Evolutionary conservation across 2,888 invertebrate species (phyloP), one percentile per base, ranked within the genome.

Genomic region (Meiosimyza decipiens): DNA sequence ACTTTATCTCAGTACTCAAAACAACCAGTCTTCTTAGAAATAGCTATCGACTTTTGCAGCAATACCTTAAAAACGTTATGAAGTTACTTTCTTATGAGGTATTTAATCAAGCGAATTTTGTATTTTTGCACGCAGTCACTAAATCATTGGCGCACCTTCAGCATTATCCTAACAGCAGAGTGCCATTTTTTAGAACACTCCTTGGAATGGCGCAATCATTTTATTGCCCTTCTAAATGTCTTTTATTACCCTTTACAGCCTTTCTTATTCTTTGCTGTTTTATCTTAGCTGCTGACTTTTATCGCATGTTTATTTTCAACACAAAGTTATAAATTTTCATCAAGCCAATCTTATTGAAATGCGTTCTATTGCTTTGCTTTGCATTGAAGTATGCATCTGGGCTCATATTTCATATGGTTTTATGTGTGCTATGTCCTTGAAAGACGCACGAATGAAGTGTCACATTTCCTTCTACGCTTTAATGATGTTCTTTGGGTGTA

Each of bases 281-380:
- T 40, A 40, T 4, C 22, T 40, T n/a, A 22, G 7, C 62, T 47
- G 13, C 62, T 40, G 40, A 33, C 6, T 18, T 63, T 47, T 16
- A 12, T 47, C 49, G 49, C 18, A n/a, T 47, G 6, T n/a, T 6
- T 47, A 13, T n/a, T 4, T 33, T 62, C 62, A 12, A 63, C 15
- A 18, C 9, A 40, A 47, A 15, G 63, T 47, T 63, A 47, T 63
- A 63, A 63, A 63, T 63, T 63, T 63, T 47, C 63, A 63, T 63
- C 63, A 63, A 63, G 49, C 49, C 18, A 40, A 63, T 63, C 49
- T 63, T 47, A 63, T 63, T 63, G 47, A 63, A 63, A 40, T 40
- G 47, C 33, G 33, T 16, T 47, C 18, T 49, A 49, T 63, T 47
- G 63, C 47, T 6, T 16, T 47, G 47, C 63, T 40, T 63, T 47